phyloP scores from a whole-genome alignment of 2,888 invertebrate species.

The Ophion ventricosus region DNA sequence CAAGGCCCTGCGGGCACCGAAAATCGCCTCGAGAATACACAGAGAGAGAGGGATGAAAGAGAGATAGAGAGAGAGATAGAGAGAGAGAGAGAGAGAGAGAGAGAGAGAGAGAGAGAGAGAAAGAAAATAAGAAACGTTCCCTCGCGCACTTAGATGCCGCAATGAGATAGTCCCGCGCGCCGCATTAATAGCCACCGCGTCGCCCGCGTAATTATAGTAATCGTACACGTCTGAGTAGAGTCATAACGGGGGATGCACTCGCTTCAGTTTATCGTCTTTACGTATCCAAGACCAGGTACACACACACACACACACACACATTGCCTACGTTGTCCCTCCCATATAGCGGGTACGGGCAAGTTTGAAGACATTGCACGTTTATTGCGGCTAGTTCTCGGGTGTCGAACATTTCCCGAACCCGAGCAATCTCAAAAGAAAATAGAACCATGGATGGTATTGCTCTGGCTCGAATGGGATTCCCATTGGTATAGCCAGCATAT shows the following conservation, averaged over 20 bases:
- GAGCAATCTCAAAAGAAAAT: background rate
- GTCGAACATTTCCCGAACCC: background rate
- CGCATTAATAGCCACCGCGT: slow-evolving; percentile 77
- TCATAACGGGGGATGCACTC: slow-evolving; percentile 72
- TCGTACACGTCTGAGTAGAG: slow-evolving; percentile 73
- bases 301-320: slow-evolving; percentile 24
- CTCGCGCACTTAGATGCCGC: slow-evolving; percentile 78
- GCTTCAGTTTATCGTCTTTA: slow-evolving; percentile 60
- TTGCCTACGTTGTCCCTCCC: background rate
- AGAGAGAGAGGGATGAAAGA: slow-evolving; percentile 40
- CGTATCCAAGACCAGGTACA: slow-evolving; percentile 37
- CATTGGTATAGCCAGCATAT: no score
- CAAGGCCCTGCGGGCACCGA: slow-evolving; percentile 63
- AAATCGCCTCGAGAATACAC: slow-evolving; percentile 62
- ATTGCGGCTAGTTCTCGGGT: background rate
- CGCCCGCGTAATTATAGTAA: slow-evolving; percentile 79
- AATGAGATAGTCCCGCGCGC: slow-evolving; percentile 75
- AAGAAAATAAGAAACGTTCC: slow-evolving; percentile 61
- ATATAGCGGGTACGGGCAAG: slow-evolving; percentile 21
- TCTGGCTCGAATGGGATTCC: no score
- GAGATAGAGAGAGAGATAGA: slow-evolving; percentile 47
- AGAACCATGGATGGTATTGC: no score
- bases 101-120: slow-evolving; percentile 42
- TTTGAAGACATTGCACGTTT: background rate
- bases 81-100: slow-evolving; percentile 51